phyloP scores from a whole-genome alignment of 2,888 invertebrate genomes.

The Sphecodes monilicornis region DNA sequence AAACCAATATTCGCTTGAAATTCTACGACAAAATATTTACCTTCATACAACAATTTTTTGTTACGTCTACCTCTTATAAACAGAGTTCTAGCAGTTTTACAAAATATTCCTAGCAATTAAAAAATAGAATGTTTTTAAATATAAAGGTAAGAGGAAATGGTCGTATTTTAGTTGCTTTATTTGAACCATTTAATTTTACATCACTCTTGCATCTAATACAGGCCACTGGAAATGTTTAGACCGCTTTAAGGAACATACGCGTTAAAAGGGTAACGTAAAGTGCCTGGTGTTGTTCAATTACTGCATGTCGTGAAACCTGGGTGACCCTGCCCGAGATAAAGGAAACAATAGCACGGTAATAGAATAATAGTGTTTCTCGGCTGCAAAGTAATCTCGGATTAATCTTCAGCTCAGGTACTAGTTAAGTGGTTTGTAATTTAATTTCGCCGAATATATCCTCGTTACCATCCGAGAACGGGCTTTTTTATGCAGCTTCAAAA shows the following conservation, averaged over 20 bases:
- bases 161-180: background rate
- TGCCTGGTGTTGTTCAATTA: conserved; percentile 43
- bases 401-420: conserved; percentile 53
- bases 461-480: conserved; percentile 19
- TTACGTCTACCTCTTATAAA: background rate
- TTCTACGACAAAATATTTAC: background rate
- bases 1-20: background rate
- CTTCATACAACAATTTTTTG: background rate
- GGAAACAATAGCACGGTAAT: conserved; percentile 55
- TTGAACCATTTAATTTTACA: background rate
- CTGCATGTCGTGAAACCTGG: conserved; percentile 38
- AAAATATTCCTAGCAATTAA: background rate
- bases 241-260: background rate
- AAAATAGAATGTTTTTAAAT: background rate
- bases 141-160: no score
- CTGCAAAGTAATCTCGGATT: conserved; percentile 60
- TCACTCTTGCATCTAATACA: background rate
- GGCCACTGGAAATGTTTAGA: background rate
- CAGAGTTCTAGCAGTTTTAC: background rate
- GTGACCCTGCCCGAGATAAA: conserved; percentile 45
- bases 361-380: conserved; percentile 54
- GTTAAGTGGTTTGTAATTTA: conserved; percentile 61
- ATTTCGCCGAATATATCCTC: conserved; percentile 45
- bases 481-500: conserved; percentile 12
- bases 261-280: conserved; percentile 24